phyloP scores from a whole-genome alignment of 2,797 vertebrate genomes.

The Sphenodon punctatus region DNA sequence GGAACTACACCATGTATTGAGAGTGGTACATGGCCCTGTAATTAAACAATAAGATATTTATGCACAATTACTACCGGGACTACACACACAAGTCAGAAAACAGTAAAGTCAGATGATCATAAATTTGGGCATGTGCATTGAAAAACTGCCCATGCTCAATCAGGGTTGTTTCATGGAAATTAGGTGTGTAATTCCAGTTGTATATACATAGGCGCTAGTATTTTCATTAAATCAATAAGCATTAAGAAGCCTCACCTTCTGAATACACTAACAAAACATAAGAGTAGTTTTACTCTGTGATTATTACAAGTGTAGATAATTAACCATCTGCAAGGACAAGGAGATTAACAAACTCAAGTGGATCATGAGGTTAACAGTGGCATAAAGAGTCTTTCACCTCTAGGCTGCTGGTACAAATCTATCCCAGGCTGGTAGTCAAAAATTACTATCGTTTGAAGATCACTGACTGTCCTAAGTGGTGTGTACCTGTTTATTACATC shows the following conservation, averaged over 20 bases:
- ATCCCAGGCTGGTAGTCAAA: background rate
- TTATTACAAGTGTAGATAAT: too few relatives aligned
- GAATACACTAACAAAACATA: too few relatives aligned
- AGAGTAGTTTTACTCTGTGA: too few relatives aligned
- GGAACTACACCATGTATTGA: accelerated
- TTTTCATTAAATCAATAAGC: too few relatives aligned
- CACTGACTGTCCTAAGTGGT: background rate
- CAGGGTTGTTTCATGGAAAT: too few relatives aligned
- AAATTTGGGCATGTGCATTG: background rate
- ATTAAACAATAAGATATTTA: background rate
- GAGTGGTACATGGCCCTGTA: too few relatives aligned
- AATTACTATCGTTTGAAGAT: background rate
- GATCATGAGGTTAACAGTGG: background rate
- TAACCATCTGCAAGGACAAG: background rate
- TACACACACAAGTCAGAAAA: background rate
- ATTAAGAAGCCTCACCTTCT: too few relatives aligned
- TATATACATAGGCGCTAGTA: too few relatives aligned
- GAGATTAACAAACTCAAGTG: background rate
- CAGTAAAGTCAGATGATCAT: too few relatives aligned
- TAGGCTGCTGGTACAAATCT: background rate
- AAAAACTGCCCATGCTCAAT: too few relatives aligned
- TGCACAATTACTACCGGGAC: background rate
- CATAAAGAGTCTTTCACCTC: background rate
- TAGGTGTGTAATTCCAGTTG: background rate
- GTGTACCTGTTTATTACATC: background rate